Base-by-base conservation (phyloP, 2,113 vertebrate genomes). In the Spea multiplicata region DNA sequence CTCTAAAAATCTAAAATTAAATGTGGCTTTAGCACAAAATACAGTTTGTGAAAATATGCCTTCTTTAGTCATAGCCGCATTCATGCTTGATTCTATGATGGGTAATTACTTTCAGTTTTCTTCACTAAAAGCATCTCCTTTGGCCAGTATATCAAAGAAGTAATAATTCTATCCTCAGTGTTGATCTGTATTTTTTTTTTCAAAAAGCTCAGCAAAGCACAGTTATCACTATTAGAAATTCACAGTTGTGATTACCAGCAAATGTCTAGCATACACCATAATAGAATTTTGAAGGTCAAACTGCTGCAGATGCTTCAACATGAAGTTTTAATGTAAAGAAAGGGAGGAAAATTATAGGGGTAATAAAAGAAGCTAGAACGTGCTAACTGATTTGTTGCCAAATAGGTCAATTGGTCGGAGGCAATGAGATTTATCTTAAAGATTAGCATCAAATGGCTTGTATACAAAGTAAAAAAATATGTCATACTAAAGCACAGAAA, bases 241-340 rank as follows among this genome's bases (percentile, higher is more conserved):
- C 70, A 73, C 64, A 75, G 7, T 55, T 52, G 6, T 12, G 81
- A 86, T 61, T 80, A 80, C 77, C 75, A 75, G 13, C 13, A 77
- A 53, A 82, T 83, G 44, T 74, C 67, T 69, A 80, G 57, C 46
- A 73, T 73, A 67, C 71, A 80, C 62, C 61, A 52, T 80, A 73
- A 80, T 74, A 78, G 76, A 84, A 81, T 53, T 0, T 57, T 70
- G 78, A 47, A 16, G 46, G 73, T 74, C 80, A 62, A 48, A 73
- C 5, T 64, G n/a, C 10, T 44, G 30, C 55, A 73, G 71, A 80
- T 73, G 71, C 64, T 67, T 47, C 71, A 67, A 53, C 59, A 80
- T 80, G 44, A 73, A 73, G 77, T 67, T 80, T 0, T 55, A 76
- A 83, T 65, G 71, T 74, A 12, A 81, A 81, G 45, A 12, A 74